Evolutionary conservation across 2,888 invertebrate genomes (phyloP), one percentile per base, ranked within the genome.

Genomic region (Agrochola lychnidis): DNA sequence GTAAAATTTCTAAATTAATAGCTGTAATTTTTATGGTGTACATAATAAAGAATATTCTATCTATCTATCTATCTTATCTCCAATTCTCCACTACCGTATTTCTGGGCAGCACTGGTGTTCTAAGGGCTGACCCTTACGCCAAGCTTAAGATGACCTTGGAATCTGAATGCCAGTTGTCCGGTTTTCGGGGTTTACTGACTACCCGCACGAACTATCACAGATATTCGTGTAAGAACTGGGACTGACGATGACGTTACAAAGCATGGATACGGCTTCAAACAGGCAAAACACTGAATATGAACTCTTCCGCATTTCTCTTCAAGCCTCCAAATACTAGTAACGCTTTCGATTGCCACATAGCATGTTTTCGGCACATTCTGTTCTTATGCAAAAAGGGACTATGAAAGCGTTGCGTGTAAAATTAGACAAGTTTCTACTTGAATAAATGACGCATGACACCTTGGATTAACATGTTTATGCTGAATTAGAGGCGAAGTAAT

Each of bases 361-460:
- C 45, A 62, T 76, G 67, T 63, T 67, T 73, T 61, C 40, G 61
- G 42, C 16, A 64, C 12, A 70, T 75, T 67, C 59, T 68, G 19
- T 63, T 68, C n/a, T 63, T 42, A 64, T 68, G 22, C 48, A 30
- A 56, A 76, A 79, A 68, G 30, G 79, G 74, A 61, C 30, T 16
- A 56, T 70, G 53, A 66, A 75, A 76, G 51, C n/a, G 40, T 48
- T 59, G 57, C 66, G 25, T 59, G 61, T 40, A 12, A 40, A 57
- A 56, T 61, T 73, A 67, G 42, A 16, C 42, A 59, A 64, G 16
- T 75, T 84, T 75, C 71, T 79, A 64, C 22, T 71, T 70, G 19
- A 30, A 51, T 19, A 62, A 36, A 70, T 78, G 53, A 68, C 25
- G 57, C 30, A 48, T 61, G 3, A 25, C 12, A 30, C 69, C 45